Percentiles rank a stretch among this genome's conserved stretches.
Evolutionary conservation across 1,140 invertebrate species (phyloP).

Genomic region (Catajapyx aquilonaris): DNA sequence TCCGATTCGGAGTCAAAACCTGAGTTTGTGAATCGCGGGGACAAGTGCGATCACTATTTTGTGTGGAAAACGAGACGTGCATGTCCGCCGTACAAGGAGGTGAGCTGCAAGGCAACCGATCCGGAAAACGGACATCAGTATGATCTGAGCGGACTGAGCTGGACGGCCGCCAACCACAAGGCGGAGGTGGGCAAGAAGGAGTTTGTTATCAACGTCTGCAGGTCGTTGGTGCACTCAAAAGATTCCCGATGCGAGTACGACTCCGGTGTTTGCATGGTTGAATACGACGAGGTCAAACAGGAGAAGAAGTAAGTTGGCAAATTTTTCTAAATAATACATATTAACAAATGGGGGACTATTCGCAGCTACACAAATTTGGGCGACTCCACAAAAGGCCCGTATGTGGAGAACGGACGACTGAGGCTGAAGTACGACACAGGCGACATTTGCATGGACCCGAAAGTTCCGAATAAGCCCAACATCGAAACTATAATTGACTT

Average conservation of each 20-base stretch:
- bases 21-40: not conserved
- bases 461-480: not conserved
- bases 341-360: no score
- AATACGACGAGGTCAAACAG: not conserved
- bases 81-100: not conserved
- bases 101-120: not conserved
- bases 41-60: not conserved
- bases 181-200: not conserved
- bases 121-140: not conserved
- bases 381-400: constrained; percentile 9
- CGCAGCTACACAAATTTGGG: no score
- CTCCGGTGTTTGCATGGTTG: constrained; percentile 3
- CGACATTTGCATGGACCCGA: constrained; percentile 9
- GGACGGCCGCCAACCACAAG: constrained; percentile 1
- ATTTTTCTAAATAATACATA: not conserved
- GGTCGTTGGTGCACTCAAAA: not conserved
- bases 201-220: constrained; percentile 1
- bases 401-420: constrained; percentile 12
- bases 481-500: not conserved
- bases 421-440: constrained; percentile 17
- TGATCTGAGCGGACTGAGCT: not conserved
- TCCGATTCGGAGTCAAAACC: no score
- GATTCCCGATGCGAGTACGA: not conserved
- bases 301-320: not conserved
- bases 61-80: not conserved